Base-by-base conservation (phyloP, 1,140 invertebrate species). In the Penaeus indicus region DNA sequence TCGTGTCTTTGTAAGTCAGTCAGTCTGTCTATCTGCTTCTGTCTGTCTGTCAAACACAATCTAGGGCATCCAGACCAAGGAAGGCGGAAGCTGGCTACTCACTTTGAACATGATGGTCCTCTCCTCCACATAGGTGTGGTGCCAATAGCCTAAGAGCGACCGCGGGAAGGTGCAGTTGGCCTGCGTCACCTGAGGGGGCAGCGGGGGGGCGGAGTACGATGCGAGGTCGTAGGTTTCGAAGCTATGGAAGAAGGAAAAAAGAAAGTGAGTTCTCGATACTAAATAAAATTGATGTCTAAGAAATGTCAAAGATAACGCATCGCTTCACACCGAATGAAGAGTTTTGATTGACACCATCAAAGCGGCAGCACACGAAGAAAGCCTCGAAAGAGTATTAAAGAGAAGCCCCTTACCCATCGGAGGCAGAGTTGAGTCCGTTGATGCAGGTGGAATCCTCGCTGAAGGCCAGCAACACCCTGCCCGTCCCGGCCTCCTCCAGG, bases 361-460 rank as follows among this genome's bases (percentile, higher is more conserved):
- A 42, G 38, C 38, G 5, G 38, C 3, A 42, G 38, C 38, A 8
- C 38, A 7, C 38, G 38, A 42, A 42, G 4, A 42, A 42, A 8
- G 38, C 38, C 3, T 42, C 3, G 38, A 42, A 42, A 42, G 38
- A 42, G 38, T 42, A 54, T 11, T 54, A 16, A 54, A 54, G 92
- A 63, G 95, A 91, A 22, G 94, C 94, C 90, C 96, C 95, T 91
- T 94, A 95, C 78, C 95, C 95, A 85, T 92, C 92, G 8, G 93
- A 94, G 1, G 95, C 92, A 91, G 94, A 95, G 21, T 93, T 91
- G 27, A 96, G 92, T 90, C 94, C 93, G 62, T 93, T 93, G 4
- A 92, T 93, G 90, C 95, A 96, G 47, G 95, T 95, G 0, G 95
- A 96, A 91, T 96, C 95, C 62, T 94, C 94, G 90, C 95, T 95